Base-by-base conservation (phyloP, 2,888 invertebrate genomes). In the Andrena chrysosceles region DNA sequence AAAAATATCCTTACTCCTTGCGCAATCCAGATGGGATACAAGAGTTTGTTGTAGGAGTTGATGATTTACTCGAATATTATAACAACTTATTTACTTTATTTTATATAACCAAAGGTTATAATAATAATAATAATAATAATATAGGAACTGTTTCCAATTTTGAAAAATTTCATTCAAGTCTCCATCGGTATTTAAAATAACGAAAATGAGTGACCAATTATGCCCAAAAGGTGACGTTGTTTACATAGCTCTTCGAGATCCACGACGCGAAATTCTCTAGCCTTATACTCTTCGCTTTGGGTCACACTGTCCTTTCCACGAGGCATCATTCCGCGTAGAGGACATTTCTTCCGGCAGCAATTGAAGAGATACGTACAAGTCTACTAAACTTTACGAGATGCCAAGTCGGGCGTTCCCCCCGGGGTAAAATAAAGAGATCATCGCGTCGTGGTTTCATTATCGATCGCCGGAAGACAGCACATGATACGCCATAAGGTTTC, bases 401-500 rank as follows among this genome's bases (percentile, higher is more conserved):
- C 2, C 8, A 13, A 68, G 10, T 31, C 62, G 4, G 16, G 42
- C 35, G n/a, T 33, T 59, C 33, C 20, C 64, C 20, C 52, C 10
- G 48, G 64, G 23, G 60, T 42, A 33, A 70, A 48, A 66, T 70
- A 69, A 68, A 74, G 67, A 48, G 78, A 79, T 77, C 59, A 70
- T 80, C 80, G 56, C 13, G 35, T 56, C 29, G 81, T 69, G 74
- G 59, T 74, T 67, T 80, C 42, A 54, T 69, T 81, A 74, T 80
- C 75, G 70, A 83, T 77, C 77, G 59, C 16, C 29, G 62, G 10
- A 52, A 68, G 75, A 83, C 76, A 68, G 67, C 63, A 56, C 68
- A 68, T 63, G 82, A 85, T n/a, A n/a, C n/a, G n/a, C n/a, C n/a
- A n/a, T 88, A 82, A 76, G 70, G 85, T 77, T 74, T 56, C 72